A percentile compares a stretch with the other conserved stretches of the same genome.
phyloP scores from a whole-genome alignment of 2,888 invertebrate species.

The Pocota personata region DNA sequence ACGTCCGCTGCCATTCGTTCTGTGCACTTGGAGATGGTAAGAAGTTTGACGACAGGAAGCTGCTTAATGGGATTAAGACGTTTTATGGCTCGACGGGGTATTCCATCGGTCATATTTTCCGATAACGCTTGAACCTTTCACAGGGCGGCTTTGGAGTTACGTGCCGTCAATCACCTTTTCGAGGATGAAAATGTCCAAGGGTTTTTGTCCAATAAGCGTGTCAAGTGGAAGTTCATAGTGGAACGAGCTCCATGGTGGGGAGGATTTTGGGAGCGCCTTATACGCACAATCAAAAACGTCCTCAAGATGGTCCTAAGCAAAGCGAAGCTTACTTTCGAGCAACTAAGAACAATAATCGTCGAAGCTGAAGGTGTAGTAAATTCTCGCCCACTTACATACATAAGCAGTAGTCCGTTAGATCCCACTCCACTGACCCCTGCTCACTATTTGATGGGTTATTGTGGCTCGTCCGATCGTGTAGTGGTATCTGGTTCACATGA shows the following conservation, averaged over 20 bases:
- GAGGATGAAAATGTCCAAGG: neutral
- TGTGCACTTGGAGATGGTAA: constrained; percentile 20
- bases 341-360: constrained; percentile 20
- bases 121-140: constrained; percentile 27
- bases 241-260: constrained; percentile 50
- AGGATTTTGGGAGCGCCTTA: constrained; percentile 46
- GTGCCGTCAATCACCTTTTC: neutral
- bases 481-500: neutral
- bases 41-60: neutral
- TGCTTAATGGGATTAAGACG: constrained; percentile 8
- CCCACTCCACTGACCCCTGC: constrained; percentile 17
- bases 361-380: constrained; percentile 41
- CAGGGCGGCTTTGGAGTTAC: neutral
- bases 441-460: constrained; percentile 4
- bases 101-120: neutral
- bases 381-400: constrained; percentile 32
- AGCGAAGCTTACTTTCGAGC: constrained; percentile 12
- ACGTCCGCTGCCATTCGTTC: constrained; percentile 3
- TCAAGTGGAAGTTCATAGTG: constrained; percentile 37
- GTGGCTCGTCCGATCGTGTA: neutral
- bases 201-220: constrained; percentile 14
- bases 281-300: constrained; percentile 43
- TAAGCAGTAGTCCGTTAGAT: constrained; percentile 29
- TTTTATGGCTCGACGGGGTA: neutral
- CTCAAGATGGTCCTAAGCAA: constrained; percentile 51